Evolutionary conservation across 2,113 vertebrate species (phyloP).

Genomic region (Charadrius vociferus): DNA sequence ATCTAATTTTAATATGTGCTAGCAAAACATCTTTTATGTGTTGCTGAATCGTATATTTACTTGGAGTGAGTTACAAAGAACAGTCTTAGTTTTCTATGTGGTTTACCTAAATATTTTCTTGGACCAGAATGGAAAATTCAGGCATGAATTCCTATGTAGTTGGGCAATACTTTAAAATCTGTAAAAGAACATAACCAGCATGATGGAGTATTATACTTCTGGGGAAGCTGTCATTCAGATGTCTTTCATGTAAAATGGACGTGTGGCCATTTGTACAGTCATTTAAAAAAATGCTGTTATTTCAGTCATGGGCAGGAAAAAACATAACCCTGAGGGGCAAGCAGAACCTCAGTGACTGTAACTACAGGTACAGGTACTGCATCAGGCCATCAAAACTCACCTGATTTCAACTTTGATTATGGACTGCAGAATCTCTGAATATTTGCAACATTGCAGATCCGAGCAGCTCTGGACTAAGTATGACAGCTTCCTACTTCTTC

Average conservation of each 20-base stretch:
- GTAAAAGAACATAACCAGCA: neutral
- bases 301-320: neutral
- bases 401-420: neutral
- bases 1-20: neutral
- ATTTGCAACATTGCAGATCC: neutral
- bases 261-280: neutral
- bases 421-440: neutral
- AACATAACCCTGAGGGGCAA: neutral
- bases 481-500: neutral
- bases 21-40: neutral
- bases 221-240: neutral
- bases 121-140: neutral
- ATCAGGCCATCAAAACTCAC: neutral
- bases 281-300: neutral
- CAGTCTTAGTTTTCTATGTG: neutral
- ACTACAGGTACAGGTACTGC: neutral
- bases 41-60: neutral
- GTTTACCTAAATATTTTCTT: neutral
- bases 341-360: neutral
- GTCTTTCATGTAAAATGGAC: neutral
- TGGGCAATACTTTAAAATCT: neutral
- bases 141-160: neutral
- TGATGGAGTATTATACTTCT: neutral
- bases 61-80: neutral
- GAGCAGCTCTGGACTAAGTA: neutral